Evolutionary conservation across 2,797 vertebrate genomes (phyloP).

Genomic region (Sebastes paucispinis): DNA sequence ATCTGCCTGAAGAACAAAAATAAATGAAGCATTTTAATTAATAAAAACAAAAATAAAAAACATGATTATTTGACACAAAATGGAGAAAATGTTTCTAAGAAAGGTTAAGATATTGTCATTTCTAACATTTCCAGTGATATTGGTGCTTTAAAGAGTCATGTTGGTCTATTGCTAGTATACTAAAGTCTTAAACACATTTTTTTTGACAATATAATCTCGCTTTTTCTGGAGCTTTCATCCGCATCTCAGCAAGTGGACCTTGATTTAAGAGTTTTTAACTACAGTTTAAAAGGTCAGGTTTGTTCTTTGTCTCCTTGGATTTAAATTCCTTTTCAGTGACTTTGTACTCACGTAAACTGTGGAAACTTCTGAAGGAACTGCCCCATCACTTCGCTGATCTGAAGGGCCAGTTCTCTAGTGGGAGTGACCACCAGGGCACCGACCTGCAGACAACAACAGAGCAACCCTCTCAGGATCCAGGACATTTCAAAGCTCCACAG

Average conservation of each 20-base stretch:
- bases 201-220: neutral
- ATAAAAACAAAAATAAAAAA: neutral
- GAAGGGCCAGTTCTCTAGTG: conserved; percentile 92
- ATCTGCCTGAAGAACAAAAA: conserved; percentile 86
- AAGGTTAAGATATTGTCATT: neutral
- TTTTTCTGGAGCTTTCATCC: neutral
- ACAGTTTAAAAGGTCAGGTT: neutral
- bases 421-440: conserved; percentile 95
- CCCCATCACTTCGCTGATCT: conserved; percentile 92
- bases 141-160: neutral
- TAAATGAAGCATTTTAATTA: neutral
- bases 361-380: conserved; percentile 88
- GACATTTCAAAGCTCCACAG: neutral
- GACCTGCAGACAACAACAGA: conserved; percentile 78
- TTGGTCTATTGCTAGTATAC: neutral
- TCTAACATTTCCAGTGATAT: neutral
- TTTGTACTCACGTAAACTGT: conserved; percentile 86
- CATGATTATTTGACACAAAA: neutral
- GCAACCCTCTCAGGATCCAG: neutral
- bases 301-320: neutral
- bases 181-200: neutral
- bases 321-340: neutral
- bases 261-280: neutral
- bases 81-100: neutral
- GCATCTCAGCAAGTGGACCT: neutral